Base-by-base conservation (phyloP, 2,113 vertebrate genomes). In the Leptobrachium leishanense region DNA sequence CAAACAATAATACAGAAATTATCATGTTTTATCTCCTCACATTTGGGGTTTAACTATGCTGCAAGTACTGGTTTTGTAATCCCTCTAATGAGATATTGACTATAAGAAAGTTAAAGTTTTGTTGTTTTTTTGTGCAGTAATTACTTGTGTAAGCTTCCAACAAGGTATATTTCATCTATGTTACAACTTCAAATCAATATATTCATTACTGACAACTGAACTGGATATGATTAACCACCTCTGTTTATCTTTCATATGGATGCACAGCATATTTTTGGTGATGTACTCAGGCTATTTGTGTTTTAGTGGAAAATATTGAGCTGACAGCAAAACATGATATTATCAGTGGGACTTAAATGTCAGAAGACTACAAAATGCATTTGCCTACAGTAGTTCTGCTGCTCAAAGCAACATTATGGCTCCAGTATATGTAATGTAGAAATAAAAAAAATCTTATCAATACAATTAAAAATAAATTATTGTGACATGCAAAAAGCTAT, bases 211-310 rank as follows among this genome's bases (percentile, higher is more conserved):
- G 68, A 70, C 68, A 70, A 50, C 5, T 50, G 68, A 69, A 69
- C 68, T 69, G 68, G 68, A 70, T 70, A 70, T 50, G 68, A 70
- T 46, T 70, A 70, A 70, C 68, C 68, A 70, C 68, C 43, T 70
- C 68, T 70, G 43, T 70, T 70, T 70, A 50, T 70, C 68, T 50
- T 70, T 41, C 68, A 70, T 70, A 46, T 70, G 43, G 50, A 70
- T 70, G 68, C 68, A 70, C 68, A 31, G 68, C 43, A 13, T 46
- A 46, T 50, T n/a, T 70, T 59, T 20, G 44, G 46, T 70, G n/a
- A 40, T 70, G 43, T 15, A 70, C 43, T 43, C 13, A 46, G 43
- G 68, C 68, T 70, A 70, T 70, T 70, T 70, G 44, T 70, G 68
- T 70, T 70, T 46, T 70, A 41, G 43, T 46, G 68, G 68, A 70